A percentile compares a stretch with the other conserved stretches of the same genome.
Conservation (phyloP, 2,113 vertebrate species). For the Mesembrinibis cayennensis region DNA sequence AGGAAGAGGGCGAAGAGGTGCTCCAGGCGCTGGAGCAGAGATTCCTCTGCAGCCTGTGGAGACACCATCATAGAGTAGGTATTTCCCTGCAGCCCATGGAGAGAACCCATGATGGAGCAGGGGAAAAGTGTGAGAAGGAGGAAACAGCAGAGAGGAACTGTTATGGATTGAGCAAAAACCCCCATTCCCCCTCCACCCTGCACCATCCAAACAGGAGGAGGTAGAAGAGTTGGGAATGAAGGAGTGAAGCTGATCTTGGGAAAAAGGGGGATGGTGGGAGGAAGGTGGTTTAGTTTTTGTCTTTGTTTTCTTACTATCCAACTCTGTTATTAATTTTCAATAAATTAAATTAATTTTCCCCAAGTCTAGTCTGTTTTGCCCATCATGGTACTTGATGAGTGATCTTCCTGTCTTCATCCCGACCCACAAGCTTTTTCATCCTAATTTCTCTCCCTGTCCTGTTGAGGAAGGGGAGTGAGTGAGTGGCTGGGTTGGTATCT, state of each 20-base stretch:
- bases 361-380: neutral
- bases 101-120: neutral
- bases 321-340: neutral
- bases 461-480: neutral
- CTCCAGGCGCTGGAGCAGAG: neutral
- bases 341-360: neutral
- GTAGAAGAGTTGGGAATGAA: neutral
- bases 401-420: neutral
- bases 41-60: neutral
- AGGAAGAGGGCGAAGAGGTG: neutral
- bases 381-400: rapidly evolving
- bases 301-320: neutral
- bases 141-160: neutral
- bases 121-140: neutral
- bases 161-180: neutral
- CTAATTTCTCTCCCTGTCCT: neutral
- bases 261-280: neutral
- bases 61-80: neutral
- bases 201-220: rapidly evolving
- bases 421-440: neutral
- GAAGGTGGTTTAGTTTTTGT: neutral
- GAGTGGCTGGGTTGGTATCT: neutral
- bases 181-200: neutral
- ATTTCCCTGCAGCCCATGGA: neutral
- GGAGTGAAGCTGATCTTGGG: neutral